A percentile compares a stretch with the other conserved stretches of the same genome.
phyloP scores from a whole-genome alignment of 2,797 vertebrate species.

The Alectoris magna region DNA sequence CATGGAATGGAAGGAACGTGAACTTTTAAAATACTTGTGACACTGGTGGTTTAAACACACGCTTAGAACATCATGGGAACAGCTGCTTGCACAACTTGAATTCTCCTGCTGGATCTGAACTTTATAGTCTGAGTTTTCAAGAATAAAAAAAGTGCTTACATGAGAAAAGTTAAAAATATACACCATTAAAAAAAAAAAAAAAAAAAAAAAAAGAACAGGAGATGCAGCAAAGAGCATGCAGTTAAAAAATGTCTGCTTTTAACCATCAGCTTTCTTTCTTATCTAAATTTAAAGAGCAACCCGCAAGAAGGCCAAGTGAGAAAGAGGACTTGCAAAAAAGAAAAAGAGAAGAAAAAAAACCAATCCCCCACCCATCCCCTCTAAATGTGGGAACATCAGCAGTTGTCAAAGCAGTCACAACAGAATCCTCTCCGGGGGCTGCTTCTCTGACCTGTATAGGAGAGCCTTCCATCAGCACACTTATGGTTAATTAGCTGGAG shows the following conservation, averaged over 20 bases:
- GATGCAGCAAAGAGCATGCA: accelerated
- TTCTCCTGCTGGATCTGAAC: not conserved
- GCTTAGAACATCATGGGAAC: not conserved
- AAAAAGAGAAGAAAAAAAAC: not conserved
- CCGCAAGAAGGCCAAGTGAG: not conserved
- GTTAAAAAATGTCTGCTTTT: not conserved
- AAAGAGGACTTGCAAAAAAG: not conserved
- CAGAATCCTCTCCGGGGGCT: not conserved
- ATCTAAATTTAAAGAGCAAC: conserved; percentile 10
- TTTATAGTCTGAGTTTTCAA: not conserved
- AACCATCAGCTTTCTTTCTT: not conserved
- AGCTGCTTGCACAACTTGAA: not conserved
- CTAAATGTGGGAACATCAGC: not conserved
- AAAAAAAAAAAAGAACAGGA: not conserved
- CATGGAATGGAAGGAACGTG: not conserved
- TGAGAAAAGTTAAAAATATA: conserved; percentile 9
- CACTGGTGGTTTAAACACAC: not conserved
- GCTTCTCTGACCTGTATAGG: not conserved
- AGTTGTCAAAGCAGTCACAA: not conserved
- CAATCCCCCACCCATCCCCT: not conserved
- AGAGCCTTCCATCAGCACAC: not conserved
- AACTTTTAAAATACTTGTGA: not conserved
- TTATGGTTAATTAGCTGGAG: not conserved
- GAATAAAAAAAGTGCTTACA: not conserved
- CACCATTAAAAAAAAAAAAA: not conserved